Base-by-base conservation (phyloP, 2,113 vertebrate species). In the Cynoglossus semilaevis region DNA sequence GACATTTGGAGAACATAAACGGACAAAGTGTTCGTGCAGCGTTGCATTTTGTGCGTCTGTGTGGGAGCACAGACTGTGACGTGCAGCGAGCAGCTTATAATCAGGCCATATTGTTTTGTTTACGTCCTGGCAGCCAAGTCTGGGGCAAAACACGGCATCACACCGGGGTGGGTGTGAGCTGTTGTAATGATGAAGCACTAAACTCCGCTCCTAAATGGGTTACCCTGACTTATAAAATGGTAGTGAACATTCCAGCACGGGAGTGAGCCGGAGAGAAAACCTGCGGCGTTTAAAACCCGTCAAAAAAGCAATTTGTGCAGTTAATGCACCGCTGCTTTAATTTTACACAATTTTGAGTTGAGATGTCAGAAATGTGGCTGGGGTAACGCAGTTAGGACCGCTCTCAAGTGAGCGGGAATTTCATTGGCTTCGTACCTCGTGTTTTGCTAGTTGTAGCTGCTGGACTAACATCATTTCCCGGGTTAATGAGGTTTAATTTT, bases 1-100 rank as follows among this genome's bases (percentile, higher is more conserved):
- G 79, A 87, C 77, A 80, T 82, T 82, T 72, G 63, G 64, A 75
- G 54, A 79, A 53, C 48, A 70, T 77, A 74, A 85, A 80, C 57
- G 64, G 71, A 81, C 72, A 75, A 63, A 69, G 75, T 68, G 67
- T 73, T 72, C 77, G 79, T 66, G 60, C 51, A 14, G 58, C 13
- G 19, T 55, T 70, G 22, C 22, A 62, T 51, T 19, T 58, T 65
- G 1, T 35, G 52, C 60, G 49, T 67, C 51, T 51, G 61, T 73
- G 44, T 17, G 47, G 56, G 57, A 58, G 67, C 51, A 16, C 44
- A 58, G 45, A 45, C 34, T 62, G 17, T 36, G 53, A 63, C 49
- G 57, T 17, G 79, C 58, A 69, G 69, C 60, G 72, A 56, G 58
- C 50, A 15, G 63, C 72, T 80, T 62, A 53, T 58, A 67, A 78